These are phyloP conservation scores for Megaustenia siamemsis DNA, from an alignment of 2,888 invertebrate genomes.

Conservation along the genomic window DNA sequence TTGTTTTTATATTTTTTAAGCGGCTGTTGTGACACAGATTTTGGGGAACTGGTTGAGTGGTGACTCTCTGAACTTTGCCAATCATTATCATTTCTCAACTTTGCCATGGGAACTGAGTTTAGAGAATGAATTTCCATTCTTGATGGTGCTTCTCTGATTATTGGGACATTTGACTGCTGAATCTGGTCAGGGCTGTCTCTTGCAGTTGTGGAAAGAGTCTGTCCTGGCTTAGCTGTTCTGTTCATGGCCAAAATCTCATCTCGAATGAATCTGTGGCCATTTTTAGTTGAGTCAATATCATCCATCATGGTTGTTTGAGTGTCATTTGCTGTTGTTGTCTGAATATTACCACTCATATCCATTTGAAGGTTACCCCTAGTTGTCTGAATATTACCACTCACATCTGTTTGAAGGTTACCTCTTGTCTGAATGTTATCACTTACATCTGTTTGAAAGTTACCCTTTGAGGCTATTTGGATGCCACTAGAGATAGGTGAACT, in stretches of 20 bases:
- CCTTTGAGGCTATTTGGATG: too few species aligned
- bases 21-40: not conserved
- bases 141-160: conserved; percentile 63
- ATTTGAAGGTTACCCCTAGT: too few species aligned
- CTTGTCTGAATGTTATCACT: too few species aligned
- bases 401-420: too few species aligned
- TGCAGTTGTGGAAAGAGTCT: conserved; percentile 47
- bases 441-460: too few species aligned
- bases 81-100: conserved; percentile 59
- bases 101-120: conserved; percentile 73
- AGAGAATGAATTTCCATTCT: conserved; percentile 68
- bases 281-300: not conserved
- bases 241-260: conserved; percentile 73
- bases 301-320: not conserved
- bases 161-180: conserved; percentile 24
- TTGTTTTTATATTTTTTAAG: not conserved
- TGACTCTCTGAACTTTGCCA: conserved; percentile 59
- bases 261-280: conserved; percentile 57
- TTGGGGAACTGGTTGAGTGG: not conserved
- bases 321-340: not conserved
- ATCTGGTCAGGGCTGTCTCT: not conserved
- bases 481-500: conserved; percentile 14
- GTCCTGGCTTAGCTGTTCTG: conserved; percentile 68
- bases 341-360: too few species aligned
- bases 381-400: too few species aligned